A percentile compares a stretch with the other conserved stretches of the same genome.
phyloP scores from a whole-genome alignment of 1,140 invertebrate genomes.

The Plodia interpunctella region DNA sequence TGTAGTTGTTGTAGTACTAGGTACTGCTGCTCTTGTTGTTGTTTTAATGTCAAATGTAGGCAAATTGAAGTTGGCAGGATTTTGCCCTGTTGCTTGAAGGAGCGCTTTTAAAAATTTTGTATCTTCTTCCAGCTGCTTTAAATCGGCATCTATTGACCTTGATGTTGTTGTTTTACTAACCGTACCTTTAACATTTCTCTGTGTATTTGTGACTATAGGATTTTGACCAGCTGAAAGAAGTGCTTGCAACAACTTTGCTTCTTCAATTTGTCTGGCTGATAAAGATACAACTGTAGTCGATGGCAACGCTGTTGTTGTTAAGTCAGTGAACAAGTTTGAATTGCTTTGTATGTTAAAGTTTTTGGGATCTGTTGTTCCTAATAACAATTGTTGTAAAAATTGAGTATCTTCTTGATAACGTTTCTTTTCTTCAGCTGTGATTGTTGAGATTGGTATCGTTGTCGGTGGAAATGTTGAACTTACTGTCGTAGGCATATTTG shows the following conservation, averaged over 20 bases:
- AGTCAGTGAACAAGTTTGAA: conserved; percentile 12
- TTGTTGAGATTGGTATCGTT: conserved; percentile 20
- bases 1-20: conserved; percentile 19
- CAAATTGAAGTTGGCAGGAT: conserved; percentile 48
- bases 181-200: conserved; percentile 16
- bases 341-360: conserved; percentile 25
- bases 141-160: conserved; percentile 52
- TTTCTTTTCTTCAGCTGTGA: conserved; percentile 27
- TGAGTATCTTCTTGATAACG: conserved; percentile 32
- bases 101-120: conserved; percentile 62
- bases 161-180: conserved; percentile 28
- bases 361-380: conserved; percentile 30
- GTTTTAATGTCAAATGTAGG: conserved; percentile 37
- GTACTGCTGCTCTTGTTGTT: conserved; percentile 9
- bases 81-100: conserved; percentile 56
- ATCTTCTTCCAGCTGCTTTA: conserved; percentile 62
- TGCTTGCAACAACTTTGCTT: conserved; percentile 43
- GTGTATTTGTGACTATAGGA: conserved; percentile 28
- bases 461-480: conserved; percentile 15
- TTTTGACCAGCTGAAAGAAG: conserved; percentile 38
- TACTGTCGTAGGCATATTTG: conserved; percentile 23
- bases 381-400: conserved; percentile 29
- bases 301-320: conserved; percentile 17
- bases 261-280: conserved; percentile 23
- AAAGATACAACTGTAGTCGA: conserved; percentile 19